Evolutionary conservation across 2,797 vertebrate genomes (phyloP).

Genomic region (Alauda arvensis): DNA sequence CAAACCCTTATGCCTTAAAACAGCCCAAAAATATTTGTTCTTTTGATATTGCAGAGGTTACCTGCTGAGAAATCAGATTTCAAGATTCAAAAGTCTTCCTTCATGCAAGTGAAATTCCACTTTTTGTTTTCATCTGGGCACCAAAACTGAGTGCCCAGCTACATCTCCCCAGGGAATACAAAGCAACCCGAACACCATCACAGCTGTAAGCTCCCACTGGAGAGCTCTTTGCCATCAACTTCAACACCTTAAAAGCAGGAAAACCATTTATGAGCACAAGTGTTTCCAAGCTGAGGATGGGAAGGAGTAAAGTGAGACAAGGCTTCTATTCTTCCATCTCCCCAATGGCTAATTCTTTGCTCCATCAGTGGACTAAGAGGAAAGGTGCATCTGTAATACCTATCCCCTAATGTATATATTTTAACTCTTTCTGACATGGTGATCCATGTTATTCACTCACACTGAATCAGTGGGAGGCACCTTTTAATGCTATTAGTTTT

Average conservation of each 20-base stretch:
- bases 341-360: background rate
- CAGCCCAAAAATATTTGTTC: background rate
- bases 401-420: background rate
- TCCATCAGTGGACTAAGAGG: background rate
- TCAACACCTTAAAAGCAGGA: background rate
- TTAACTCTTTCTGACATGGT: background rate
- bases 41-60: background rate
- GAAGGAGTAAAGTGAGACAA: background rate
- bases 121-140: background rate
- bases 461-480: background rate
- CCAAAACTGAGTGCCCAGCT: no score
- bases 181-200: background rate
- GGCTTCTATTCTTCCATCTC: background rate
- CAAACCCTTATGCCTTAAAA: background rate
- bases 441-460: background rate
- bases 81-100: background rate
- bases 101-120: background rate
- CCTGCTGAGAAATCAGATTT: background rate
- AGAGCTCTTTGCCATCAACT: background rate
- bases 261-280: background rate
- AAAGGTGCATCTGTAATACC: background rate
- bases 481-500: background rate
- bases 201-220: background rate
- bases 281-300: background rate
- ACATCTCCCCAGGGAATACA: background rate